Percentiles rank a stretch among this genome's conserved stretches.
Conservation (phyloP, 2,888 invertebrate species). For the Smittia aterrima region DNA sequence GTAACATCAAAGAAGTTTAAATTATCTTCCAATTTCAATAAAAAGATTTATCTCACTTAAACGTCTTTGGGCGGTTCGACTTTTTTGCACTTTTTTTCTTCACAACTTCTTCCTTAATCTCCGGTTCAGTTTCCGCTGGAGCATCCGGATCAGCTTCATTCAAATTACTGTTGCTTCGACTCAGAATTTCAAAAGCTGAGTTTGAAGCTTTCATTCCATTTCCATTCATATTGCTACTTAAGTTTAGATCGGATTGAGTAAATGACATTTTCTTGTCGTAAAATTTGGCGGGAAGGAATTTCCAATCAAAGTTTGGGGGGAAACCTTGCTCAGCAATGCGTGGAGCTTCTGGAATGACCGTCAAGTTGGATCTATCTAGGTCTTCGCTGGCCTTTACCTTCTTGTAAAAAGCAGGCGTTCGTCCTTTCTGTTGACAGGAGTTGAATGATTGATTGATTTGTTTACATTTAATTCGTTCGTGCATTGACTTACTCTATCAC, state of each 20-base stretch:
- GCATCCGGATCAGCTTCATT: conserved; percentile 48
- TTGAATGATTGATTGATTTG: conserved; percentile 8
- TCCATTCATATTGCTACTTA: conserved; percentile 43
- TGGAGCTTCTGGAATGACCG: conserved; percentile 76
- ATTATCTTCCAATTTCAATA: neutral
- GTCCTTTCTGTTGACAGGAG: conserved; percentile 67
- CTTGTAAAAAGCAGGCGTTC: conserved; percentile 75
- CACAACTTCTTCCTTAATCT: conserved; percentile 48
- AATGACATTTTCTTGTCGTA: neutral
- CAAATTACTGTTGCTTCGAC: conserved; percentile 53
- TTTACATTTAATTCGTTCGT: neutral
- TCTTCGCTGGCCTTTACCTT: conserved; percentile 65
- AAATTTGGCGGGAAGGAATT: conserved; percentile 55
- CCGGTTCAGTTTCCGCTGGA: conserved; percentile 51
- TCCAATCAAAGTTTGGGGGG: conserved; percentile 72
- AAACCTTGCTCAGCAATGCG: conserved; percentile 70
- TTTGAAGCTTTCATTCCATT: conserved; percentile 54
- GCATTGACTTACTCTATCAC: conserved; percentile 71
- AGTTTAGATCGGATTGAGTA: conserved; percentile 24
- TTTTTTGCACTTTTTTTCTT: neutral
- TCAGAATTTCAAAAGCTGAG: conserved; percentile 56
- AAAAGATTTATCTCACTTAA: neutral
- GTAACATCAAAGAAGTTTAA: neutral
- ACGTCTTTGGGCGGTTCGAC: conserved; percentile 21
- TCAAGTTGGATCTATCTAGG: conserved; percentile 69